Conservation (phyloP, 2,113 vertebrate species). For the Lota lota region DNA sequence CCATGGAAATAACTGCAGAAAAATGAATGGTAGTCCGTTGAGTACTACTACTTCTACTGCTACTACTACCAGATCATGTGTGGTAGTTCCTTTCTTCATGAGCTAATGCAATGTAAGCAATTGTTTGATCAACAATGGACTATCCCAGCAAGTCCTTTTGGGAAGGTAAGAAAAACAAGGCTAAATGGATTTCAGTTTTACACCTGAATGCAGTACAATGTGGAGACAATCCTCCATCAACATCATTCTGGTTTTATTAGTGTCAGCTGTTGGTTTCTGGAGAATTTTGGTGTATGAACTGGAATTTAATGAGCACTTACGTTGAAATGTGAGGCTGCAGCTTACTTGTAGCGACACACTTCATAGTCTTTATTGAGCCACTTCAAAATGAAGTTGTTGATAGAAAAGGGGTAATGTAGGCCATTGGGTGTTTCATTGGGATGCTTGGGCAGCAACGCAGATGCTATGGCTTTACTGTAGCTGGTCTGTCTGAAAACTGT, state of each 20-base stretch:
- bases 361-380: slow-evolving; percentile 32
- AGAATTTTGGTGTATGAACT: slow-evolving; percentile 10
- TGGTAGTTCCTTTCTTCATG: too few relatives aligned
- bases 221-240: too few relatives aligned
- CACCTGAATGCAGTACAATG: slow-evolving; percentile 4
- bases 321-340: slow-evolving; percentile 27
- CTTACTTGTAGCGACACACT: slow-evolving; percentile 5
- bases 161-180: slow-evolving; percentile 35
- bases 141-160: slow-evolving; percentile 2
- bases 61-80: too few relatives aligned
- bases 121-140: too few relatives aligned
- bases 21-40: too few relatives aligned
- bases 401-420: slow-evolving; percentile 7
- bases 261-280: too few relatives aligned
- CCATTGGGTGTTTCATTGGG: too few relatives aligned
- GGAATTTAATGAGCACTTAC: slow-evolving; percentile 26
- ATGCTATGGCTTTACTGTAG: neutral
- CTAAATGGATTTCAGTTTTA: slow-evolving; percentile 2
- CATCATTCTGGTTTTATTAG: too few relatives aligned
- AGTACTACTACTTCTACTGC: too few relatives aligned
- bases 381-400: slow-evolving; percentile 24
- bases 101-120: too few relatives aligned
- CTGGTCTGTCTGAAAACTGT: neutral
- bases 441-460: too few relatives aligned
- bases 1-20: too few relatives aligned